Evolutionary conservation across 2,797 vertebrate genomes (phyloP), one percentile per base, ranked within the genome.

Genomic region (Hydrolagus colliei): DNA sequence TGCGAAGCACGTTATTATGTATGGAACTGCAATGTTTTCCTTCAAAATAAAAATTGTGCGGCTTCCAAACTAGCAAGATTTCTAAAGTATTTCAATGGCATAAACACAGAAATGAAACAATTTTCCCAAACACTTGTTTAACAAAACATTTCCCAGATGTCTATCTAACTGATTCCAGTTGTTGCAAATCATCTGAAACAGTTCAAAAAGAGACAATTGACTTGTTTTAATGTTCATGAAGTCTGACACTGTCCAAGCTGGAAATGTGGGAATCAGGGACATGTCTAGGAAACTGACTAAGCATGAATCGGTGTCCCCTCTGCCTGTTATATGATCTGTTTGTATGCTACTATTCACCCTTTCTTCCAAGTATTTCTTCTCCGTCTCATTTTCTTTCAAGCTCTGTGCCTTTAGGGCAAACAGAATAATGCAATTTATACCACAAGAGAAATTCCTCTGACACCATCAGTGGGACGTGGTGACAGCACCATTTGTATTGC

Each of bases 401-500:
- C 89, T 93, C 92, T 91, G 93, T 91, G 93, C 91, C 90, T 90
- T 92, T 91, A 91, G 91, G 91, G 90, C 89, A 90, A 91, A 90
- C 93, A 94, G 91, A 92, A 89, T 92, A 93, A 94, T 91, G 89
- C 91, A 91, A 94, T 93, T 94, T 93, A 94, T 90, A 93, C 89
- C 41, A 91, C 93, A 84, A 62, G 92, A 93, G 93, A 91, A 92
- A 93, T 93, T 93, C 93, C 93, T 92, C 90, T 13, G 90, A 90
- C 90, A 90, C 89, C 89, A 90, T 82, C 89, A 88, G 90, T 91
- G 92, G 92, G 90, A 91, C 92, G 93, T 92, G 89, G 91, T 93
- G 93, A 94, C 92, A 93, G 90, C 90, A 93, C 93, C 94, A 93
- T 94, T 95, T 94, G 93, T 93, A 93, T 91, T 92, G 91, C 87